phyloP scores from a whole-genome alignment of 2,113 vertebrate species.

The Oryzias curvinotus region DNA sequence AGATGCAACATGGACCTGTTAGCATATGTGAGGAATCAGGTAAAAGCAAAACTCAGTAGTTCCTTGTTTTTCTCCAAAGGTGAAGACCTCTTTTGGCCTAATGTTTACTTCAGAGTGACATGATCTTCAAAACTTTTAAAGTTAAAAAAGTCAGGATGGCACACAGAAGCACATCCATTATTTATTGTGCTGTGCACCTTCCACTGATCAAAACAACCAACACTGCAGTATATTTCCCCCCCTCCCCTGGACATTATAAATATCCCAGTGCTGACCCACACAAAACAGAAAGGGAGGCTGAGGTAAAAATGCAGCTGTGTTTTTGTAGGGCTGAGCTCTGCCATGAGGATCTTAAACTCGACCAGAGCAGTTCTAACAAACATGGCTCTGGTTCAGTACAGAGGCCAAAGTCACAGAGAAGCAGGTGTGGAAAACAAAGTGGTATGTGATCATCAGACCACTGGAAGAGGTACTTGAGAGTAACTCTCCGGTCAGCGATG shows the following conservation, averaged over 20 bases:
- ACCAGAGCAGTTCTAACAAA: conserved; percentile 64
- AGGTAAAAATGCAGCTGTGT: conserved; percentile 29
- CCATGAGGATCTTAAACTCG: conserved; percentile 35
- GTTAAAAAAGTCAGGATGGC: conserved; percentile 9
- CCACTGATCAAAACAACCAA: conserved; percentile 19
- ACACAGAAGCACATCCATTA: neutral
- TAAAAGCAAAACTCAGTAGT: conserved; percentile 4
- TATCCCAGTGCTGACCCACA: conserved; percentile 1
- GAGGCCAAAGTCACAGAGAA: conserved; percentile 12
- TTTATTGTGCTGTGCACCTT: neutral
- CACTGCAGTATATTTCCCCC: conserved; percentile 28
- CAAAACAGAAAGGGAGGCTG: neutral
- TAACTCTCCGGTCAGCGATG: conserved; percentile 2
- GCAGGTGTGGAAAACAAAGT: conserved; percentile 23
- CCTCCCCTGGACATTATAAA: conserved; percentile 13
- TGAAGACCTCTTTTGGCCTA: neutral
- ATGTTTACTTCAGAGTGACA: neutral
- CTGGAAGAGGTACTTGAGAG: conserved; percentile 3
- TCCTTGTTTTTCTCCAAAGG: neutral
- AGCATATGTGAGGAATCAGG: conserved; percentile 1
- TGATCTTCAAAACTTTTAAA: neutral
- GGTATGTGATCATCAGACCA: conserved; percentile 7
- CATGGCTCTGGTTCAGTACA: conserved; percentile 16
- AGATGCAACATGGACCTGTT: conserved; percentile 32
- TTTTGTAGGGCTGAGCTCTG: conserved; percentile 40